These are phyloP conservation scores for Eolophus roseicapilla DNA, from an alignment of 2,113 vertebrate genomes.

Conservation along the genomic window DNA sequence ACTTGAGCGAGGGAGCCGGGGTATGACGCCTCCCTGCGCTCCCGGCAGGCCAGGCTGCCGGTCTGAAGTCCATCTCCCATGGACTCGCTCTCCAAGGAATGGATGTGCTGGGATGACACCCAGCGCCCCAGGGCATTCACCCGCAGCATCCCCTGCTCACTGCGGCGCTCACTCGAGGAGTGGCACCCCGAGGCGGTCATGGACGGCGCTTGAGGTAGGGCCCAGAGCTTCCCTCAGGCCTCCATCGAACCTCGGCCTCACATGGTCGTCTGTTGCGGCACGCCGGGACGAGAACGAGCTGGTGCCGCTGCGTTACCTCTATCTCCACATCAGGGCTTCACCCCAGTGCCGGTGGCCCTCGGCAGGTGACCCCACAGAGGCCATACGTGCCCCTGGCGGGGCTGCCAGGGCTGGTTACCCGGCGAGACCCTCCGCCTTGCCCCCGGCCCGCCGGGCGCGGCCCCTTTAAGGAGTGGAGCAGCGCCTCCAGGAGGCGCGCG, in stretches of 20 bases:
- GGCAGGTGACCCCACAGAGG: neutral
- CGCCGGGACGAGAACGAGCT: too few relatives aligned
- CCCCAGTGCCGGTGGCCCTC: neutral
- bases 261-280: neutral
- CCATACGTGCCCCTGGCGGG: fast-evolving
- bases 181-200: neutral
- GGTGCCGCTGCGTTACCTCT: neutral
- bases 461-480: conserved; percentile 12
- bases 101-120: fast-evolving
- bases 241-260: neutral
- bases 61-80: fast-evolving
- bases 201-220: neutral
- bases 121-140: too few relatives aligned
- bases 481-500: neutral
- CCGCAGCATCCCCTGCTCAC: fast-evolving
- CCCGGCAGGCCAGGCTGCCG: neutral
- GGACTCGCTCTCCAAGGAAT: fast-evolving
- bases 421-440: fast-evolving
- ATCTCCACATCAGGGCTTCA: neutral
- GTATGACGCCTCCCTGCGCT: fast-evolving
- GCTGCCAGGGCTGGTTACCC: neutral
- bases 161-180: too few relatives aligned
- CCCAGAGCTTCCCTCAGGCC: neutral
- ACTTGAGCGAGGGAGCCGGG: fast-evolving
- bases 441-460: neutral